phyloP scores from a whole-genome alignment of 2,888 invertebrate species.

The Volucella zonaria region DNA sequence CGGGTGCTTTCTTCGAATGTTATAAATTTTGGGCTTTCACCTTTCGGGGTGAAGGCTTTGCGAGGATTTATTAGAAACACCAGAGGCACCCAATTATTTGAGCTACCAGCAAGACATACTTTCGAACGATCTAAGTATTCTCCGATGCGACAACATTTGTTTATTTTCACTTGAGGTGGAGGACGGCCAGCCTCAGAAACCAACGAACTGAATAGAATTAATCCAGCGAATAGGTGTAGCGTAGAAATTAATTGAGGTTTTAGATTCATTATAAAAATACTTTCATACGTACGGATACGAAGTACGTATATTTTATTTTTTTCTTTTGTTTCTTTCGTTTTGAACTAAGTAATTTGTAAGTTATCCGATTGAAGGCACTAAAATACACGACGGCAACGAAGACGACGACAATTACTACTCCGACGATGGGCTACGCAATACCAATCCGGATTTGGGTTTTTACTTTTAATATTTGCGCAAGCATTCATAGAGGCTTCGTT shows the following conservation, averaged over 20 bases:
- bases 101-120: constrained; percentile 80
- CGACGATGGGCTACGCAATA: constrained; percentile 21
- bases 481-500: constrained; percentile 45
- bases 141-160: constrained; percentile 84
- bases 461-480: constrained; percentile 66
- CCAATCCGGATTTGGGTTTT: constrained; percentile 60
- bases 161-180: constrained; percentile 81
- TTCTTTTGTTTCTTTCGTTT: constrained; percentile 19
- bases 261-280: constrained; percentile 4
- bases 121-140: constrained; percentile 83
- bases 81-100: constrained; percentile 84
- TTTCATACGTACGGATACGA: too few relatives aligned
- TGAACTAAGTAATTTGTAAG: constrained; percentile 9
- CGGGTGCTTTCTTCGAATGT: constrained; percentile 81
- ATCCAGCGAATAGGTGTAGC: constrained; percentile 50
- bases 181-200: constrained; percentile 73
- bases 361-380: constrained; percentile 1
- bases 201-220: constrained; percentile 57
- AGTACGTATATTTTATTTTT: background rate
- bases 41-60: constrained; percentile 81
- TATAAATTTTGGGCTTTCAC: constrained; percentile 82
- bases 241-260: constrained; percentile 10
- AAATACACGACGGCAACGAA: constrained; percentile 1
- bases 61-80: constrained; percentile 84
- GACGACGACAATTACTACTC: too few relatives aligned